Evolutionary conservation across 2,113 vertebrate species (phyloP).

Genomic region (Oceanodroma tethys): DNA sequence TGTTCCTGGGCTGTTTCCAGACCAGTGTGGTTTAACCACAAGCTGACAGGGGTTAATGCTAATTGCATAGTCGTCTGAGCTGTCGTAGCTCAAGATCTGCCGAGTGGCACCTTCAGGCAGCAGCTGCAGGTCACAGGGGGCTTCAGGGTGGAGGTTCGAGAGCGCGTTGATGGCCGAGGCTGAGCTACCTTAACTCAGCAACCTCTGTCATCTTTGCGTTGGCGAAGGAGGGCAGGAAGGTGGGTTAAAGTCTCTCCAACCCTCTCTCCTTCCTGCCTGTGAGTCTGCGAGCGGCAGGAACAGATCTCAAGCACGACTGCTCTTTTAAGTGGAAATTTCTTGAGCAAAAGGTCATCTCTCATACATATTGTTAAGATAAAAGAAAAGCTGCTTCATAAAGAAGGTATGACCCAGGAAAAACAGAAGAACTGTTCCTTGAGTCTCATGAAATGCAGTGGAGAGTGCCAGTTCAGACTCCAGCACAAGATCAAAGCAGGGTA

Average conservation of each 20-base stretch:
- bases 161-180: neutral
- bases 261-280: neutral
- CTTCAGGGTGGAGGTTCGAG: neutral
- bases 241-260: neutral
- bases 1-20: neutral
- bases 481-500: neutral
- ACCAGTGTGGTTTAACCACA: neutral
- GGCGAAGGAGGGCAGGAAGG: neutral
- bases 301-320: neutral
- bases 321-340: constrained; percentile 22
- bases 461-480: neutral
- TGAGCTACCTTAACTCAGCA: neutral
- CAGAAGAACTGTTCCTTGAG: neutral
- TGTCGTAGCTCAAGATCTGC: neutral
- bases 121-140: neutral
- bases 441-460: neutral
- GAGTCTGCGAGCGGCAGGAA: neutral
- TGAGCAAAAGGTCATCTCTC: neutral
- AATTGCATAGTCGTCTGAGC: neutral
- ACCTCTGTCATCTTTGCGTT: neutral
- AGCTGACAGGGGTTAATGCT: neutral
- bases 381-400: neutral
- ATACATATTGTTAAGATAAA: neutral
- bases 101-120: neutral
- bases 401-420: neutral